These are phyloP conservation scores for Dolichomitus sp. DNA, from an alignment of 2,888 invertebrate genomes.

Conservation along the genomic window DNA sequence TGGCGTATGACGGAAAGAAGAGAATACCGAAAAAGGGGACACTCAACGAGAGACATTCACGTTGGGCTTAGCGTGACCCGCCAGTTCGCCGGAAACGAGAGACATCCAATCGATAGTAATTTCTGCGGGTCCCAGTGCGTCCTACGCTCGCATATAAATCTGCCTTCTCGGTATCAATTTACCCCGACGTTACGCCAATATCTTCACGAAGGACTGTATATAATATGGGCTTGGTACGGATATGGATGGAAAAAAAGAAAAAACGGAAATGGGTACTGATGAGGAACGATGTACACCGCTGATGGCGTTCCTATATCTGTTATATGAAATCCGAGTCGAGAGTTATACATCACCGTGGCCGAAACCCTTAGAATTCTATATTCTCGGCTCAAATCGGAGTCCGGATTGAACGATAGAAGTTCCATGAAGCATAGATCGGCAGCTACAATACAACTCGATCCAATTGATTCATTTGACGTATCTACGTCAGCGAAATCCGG, in stretches of 20 bases:
- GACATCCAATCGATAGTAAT: constrained; percentile 65
- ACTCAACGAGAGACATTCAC: constrained; percentile 33
- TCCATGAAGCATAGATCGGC: constrained; percentile 10
- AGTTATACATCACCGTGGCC: background rate
- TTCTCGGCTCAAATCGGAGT: constrained; percentile 7
- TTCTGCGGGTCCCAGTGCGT: constrained; percentile 48
- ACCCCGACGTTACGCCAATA: constrained; percentile 50
- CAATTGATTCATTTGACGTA: constrained; percentile 43
- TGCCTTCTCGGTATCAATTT: constrained; percentile 63
- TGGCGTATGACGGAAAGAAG: constrained; percentile 10
- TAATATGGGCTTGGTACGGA: constrained; percentile 19
- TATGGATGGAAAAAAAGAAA: constrained; percentile 3
- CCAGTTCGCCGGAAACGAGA: constrained; percentile 61
- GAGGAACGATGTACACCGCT: constrained; percentile 16
- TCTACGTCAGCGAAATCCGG: constrained; percentile 47
- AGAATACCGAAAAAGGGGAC: constrained; percentile 17
- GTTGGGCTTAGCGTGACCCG: constrained; percentile 60
- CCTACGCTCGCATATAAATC: constrained; percentile 61
- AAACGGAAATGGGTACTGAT: background rate
- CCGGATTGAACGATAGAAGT: constrained; percentile 7
- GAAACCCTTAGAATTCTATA: constrained; percentile 14
- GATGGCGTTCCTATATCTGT: constrained; percentile 31
- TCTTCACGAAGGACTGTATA: constrained; percentile 24
- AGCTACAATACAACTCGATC: constrained; percentile 10
- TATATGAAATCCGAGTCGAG: constrained; percentile 29